phyloP scores from a whole-genome alignment of 2,888 invertebrate species.

The Boloria selene region DNA sequence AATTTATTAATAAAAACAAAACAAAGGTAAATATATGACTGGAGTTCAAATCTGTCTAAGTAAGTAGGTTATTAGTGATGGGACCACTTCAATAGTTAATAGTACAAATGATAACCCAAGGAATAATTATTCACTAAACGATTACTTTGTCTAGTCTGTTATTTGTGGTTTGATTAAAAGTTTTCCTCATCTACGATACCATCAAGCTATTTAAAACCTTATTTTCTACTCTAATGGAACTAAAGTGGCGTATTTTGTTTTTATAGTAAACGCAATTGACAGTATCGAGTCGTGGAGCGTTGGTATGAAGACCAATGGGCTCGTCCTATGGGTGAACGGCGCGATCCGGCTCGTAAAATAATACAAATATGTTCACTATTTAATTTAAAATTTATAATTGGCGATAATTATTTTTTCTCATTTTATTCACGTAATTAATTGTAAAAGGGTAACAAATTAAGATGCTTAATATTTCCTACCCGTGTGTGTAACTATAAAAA shows the following conservation, averaged over 20 bases:
- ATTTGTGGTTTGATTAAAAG: conserved; percentile 41
- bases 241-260: conserved; percentile 32
- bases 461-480: too few relatives aligned
- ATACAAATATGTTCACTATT: too few relatives aligned
- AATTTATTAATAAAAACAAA: too few relatives aligned
- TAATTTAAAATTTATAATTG: too few relatives aligned
- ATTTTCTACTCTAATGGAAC: conserved; percentile 17
- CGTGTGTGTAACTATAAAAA: too few relatives aligned
- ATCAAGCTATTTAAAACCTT: conserved; percentile 33
- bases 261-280: conserved; percentile 47
- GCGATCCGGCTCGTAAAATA: conserved; percentile 41
- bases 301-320: conserved; percentile 46
- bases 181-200: conserved; percentile 35
- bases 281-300: conserved; percentile 46
- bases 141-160: conserved; percentile 36
- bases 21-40: too few relatives aligned
- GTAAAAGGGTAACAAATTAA: too few relatives aligned
- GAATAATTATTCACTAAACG: conserved; percentile 45
- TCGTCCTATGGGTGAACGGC: conserved; percentile 43
- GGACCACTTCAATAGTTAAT: conserved; percentile 6
- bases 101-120: conserved; percentile 10
- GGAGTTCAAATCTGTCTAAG: too few relatives aligned
- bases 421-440: too few relatives aligned
- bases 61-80: neutral
- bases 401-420: too few relatives aligned